Evolutionary conservation across 1,140 invertebrate genomes (phyloP), one percentile per base, ranked within the genome.

Genomic region (Doryteuthis pealeii): DNA sequence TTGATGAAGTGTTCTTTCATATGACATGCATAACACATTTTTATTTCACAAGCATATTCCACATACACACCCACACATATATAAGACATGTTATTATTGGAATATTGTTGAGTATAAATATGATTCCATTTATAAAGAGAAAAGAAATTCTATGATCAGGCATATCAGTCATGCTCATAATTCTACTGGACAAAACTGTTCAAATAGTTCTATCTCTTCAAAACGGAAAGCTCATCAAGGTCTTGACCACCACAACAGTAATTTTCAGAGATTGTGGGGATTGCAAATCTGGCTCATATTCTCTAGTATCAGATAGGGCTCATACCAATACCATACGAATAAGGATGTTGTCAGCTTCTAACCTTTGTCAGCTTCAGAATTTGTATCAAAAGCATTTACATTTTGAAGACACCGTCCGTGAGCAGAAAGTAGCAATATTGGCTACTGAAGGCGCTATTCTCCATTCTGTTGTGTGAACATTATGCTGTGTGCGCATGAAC

Each of bases 321-420:
- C 18, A 80, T 78, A 32, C 80, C 80, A 70, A 82, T 72, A 18
- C 74, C 76, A 71, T 80, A 82, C n/a, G n/a, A 15, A 82, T 74
- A 49, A 76, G 73, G 30, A 80, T 82, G 30, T 33, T 35, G 1
- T 33, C 62, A 26, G 30, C 58, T 6, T 32, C 30, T 18, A 32
- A 54, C 35, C 18, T 66, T 22, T n/a, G n/a, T 31, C 54, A 2
- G 72, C 72, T 43, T 73, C 72, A 1, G 72, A 62, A 40, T 67
- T 67, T 1, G 72, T 73, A 12, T 67, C 8, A 40, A 15, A 49
- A n/a, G 72, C 26, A 32, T 66, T 65, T 14, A 73, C 30, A 45
- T 79, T 80, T 0, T n/a, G n/a, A n/a, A 79, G 77, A 66, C 43
- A 31, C 81, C 81, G 68, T 82, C 81, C 5, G 81, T 82, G 30